Evolutionary conservation across 1,140 invertebrate species (phyloP).

Genomic region (Ditylenchus dipsaci): DNA sequence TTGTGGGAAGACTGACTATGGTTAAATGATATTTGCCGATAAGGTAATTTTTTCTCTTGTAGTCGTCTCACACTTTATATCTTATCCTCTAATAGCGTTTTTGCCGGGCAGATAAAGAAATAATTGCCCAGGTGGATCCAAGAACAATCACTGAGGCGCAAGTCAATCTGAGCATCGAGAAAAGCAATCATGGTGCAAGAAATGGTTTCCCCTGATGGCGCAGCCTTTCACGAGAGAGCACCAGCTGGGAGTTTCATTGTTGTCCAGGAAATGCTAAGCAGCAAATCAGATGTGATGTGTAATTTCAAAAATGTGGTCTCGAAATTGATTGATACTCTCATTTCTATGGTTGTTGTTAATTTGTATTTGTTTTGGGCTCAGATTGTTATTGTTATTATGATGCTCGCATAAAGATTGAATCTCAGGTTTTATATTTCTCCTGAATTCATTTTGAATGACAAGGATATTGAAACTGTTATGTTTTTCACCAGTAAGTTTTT

Average conservation of each 20-base stretch:
- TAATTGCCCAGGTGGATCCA: conserved; percentile 98
- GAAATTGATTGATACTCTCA: conserved; percentile 59
- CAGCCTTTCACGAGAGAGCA: conserved; percentile 91
- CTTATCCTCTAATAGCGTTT: conserved; percentile 68
- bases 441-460: no score
- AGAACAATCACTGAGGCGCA: conserved; percentile 86
- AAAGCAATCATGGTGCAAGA: conserved; percentile 84
- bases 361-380: not conserved
- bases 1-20: conserved; percentile 94
- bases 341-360: conserved; percentile 73
- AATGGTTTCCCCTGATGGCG: conserved; percentile 97
- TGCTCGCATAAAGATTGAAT: no score
- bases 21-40: conserved; percentile 99
- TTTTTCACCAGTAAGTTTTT: no score
- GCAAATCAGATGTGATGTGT: conserved; percentile 18
- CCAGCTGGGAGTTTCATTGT: conserved; percentile 86
- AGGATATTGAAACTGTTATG: no score
- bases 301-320: conserved; percentile 26
- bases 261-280: conserved; percentile 59
- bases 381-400: conserved; percentile 62
- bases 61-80: conserved; percentile 69
- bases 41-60: conserved; percentile 73
- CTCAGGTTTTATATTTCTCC: no score
- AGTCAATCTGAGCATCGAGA: conserved; percentile 93
- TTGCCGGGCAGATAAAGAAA: conserved; percentile 84